These are phyloP conservation scores for Calliphora vicina DNA, from an alignment of 1,140 invertebrate genomes.

Conservation along the genomic window DNA sequence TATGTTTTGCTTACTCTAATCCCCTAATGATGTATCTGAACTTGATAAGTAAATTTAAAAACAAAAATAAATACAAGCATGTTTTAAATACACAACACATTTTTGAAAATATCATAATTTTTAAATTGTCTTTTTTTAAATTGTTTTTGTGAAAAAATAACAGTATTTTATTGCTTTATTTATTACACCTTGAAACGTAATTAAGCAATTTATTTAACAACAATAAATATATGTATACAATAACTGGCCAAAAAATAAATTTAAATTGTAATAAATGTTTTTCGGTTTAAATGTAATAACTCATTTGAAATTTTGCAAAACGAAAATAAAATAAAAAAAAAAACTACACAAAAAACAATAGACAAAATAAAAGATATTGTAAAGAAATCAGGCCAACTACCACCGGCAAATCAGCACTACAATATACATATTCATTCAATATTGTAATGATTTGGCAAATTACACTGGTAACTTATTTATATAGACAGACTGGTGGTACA, in stretches of 20 bases:
- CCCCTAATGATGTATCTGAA: no score
- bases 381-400: not conserved
- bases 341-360: not conserved
- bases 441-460: slow-evolving; percentile 1
- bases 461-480: not conserved
- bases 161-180: not conserved
- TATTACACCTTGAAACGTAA: not conserved
- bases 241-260: not conserved
- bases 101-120: not conserved
- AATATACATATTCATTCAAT: not conserved
- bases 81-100: not conserved
- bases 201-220: not conserved
- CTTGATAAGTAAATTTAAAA: no score
- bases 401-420: not conserved
- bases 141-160: not conserved
- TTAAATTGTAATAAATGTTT: not conserved
- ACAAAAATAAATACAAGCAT: no score
- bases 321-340: not conserved
- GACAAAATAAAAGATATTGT: not conserved
- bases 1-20: no score
- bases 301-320: not conserved
- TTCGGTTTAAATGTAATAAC: not conserved
- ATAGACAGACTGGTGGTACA: not conserved
- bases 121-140: not conserved
- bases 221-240: not conserved